Base-by-base conservation (phyloP, 92 coral and sea anemone genomes). In the Epizoanthus stellaris region DNA sequence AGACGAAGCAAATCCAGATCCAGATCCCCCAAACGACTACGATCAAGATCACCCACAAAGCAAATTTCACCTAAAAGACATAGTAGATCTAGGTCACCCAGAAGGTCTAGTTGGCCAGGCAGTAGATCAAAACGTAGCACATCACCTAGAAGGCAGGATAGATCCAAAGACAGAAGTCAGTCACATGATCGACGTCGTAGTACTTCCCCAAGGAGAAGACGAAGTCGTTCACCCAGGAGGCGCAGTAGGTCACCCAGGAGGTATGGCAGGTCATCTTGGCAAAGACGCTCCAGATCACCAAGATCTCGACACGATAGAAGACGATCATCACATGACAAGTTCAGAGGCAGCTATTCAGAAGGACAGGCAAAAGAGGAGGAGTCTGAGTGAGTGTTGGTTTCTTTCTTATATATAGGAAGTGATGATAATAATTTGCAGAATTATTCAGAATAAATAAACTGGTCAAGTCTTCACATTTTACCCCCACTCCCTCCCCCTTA, bases 301-400 rank as follows among this genome's bases (percentile, higher is more conserved):
- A 86, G 95, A 45, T 91, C 85, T 58, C 82, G 92, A 62, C 88
- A 75, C 10, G 85, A 89, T 23, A 88, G 90, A 17, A 82, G 94
- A 38, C 76, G 92, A 21, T 82, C 94, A 13, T 87, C 97, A 16
- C 73, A 73, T 58, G 96, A 93, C 70, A 94, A 88, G 67, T 86
- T 86, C 74, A 93, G 86, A 54, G 98, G 94, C 12, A 88, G 96
- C 77, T 89, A 91, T 71, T 87, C 95, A 23, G 98, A 91, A 59
- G 95, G 93, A 5, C 88, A 76, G 56, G 86, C 86, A 3, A 87
- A 89, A 56, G 85, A 85, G 43, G 90, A 88, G 0, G 98, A 96
- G 13, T 93, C 98, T 34, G 98, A 94, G 73, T 91, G 75, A 5
- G 98, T 88, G 85, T 75, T 67, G 80, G 88, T 81, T 42, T 64